Percentiles rank a stretch among this genome's conserved stretches.
Evolutionary conservation across 2,888 invertebrate genomes (phyloP).

Genomic region (Sisyra terminalis): DNA sequence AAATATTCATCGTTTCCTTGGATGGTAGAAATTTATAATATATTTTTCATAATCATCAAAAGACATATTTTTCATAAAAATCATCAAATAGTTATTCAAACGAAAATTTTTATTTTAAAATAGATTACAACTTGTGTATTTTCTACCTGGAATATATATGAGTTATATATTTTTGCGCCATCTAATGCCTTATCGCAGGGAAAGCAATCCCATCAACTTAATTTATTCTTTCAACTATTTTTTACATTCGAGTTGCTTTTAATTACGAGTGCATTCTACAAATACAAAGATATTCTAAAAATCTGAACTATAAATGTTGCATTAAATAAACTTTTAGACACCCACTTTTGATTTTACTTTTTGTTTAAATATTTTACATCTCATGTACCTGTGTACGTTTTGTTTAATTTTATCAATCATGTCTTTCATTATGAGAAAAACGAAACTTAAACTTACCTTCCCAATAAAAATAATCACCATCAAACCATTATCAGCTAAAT

Average conservation of each 20-base stretch:
- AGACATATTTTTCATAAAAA: slow-evolving; percentile 5
- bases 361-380: background rate
- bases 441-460: background rate
- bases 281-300: too few relatives aligned
- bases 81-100: background rate
- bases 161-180: slow-evolving; percentile 16
- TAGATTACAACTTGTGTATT: too few relatives aligned
- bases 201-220: slow-evolving; percentile 12
- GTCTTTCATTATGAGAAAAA: too few relatives aligned
- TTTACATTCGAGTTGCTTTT: too few relatives aligned
- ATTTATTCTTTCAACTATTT: too few relatives aligned
- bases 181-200: slow-evolving; percentile 22
- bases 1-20: slow-evolving; percentile 1
- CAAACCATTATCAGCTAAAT: background rate
- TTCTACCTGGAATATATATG: background rate
- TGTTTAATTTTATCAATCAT: too few relatives aligned
- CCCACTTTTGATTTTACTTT: background rate
- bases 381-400: too few relatives aligned
- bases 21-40: slow-evolving; percentile 3
- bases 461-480: background rate
- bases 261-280: too few relatives aligned
- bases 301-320: too few relatives aligned
- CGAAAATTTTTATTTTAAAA: too few relatives aligned
- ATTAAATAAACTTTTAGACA: background rate
- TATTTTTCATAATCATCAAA: slow-evolving; percentile 3